Base-by-base conservation (phyloP, 2,888 invertebrate genomes). In the Euspilapteryx auroguttella region DNA sequence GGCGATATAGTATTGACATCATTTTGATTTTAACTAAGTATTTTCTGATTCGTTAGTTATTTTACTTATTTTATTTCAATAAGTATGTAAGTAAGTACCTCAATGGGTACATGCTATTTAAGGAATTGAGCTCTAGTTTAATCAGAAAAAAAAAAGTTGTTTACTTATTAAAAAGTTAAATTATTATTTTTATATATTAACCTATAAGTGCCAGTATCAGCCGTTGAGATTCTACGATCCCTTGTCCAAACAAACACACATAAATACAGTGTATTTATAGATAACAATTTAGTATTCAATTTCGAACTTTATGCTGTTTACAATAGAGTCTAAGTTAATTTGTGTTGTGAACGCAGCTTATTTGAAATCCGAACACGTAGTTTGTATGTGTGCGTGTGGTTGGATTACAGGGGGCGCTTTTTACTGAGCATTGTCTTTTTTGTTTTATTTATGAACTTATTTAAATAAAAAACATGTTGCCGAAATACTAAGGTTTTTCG, bases 291-390 rank as follows among this genome's bases (percentile, higher is more conserved):
- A 27, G 12, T 4, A 10, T 6, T 20, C 9, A 8, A 21, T 13
- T 27, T 21, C 14, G 7, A 14, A 35, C 40, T 36, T 30, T 41
- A 38, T 14, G 0, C 0, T 0, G 2, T 14, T 8, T 20, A 2
- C 0, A 0, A 4, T 44, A 48, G 35, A 34, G 40, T 36, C 31
- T 8, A 32, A 30, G 36, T 42, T 35, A 3, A 9, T 15, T 26
- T 31, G 31, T 21, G 28, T 2, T 17, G 4, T 21, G 22, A 34
- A 36, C 37, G 34, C 36, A 44, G 46, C 48, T 49, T 49, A 53
- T 54, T 50, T 49, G 51, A 50, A 51, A 48, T 49, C 44, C 43
- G 47, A 43, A 49, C 44, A 41, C 37, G 34, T 30, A 37, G 14
- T 28, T 32, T 42, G 33, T 35, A 37, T 45, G 55, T 55, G 50